phyloP scores from a whole-genome alignment of 2,113 vertebrate genomes.

The Pogona vitticeps region DNA sequence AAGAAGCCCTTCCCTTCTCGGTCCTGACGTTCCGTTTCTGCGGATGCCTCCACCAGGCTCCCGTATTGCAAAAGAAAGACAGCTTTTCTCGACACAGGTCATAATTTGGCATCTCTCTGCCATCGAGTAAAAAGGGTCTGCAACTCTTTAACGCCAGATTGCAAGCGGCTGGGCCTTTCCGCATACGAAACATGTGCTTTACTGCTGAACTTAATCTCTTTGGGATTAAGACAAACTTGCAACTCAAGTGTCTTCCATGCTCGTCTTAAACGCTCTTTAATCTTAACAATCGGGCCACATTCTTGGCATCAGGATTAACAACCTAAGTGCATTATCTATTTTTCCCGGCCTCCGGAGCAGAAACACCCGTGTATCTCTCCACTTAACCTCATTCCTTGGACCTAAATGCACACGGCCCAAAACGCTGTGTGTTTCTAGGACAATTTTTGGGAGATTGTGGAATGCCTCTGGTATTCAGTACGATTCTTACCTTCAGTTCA shows the following conservation, averaged over 20 bases:
- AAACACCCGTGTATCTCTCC: neutral
- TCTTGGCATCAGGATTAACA: constrained; percentile 35
- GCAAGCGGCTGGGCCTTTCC: too few relatives aligned
- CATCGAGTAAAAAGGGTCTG: too few relatives aligned
- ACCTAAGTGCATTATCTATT: neutral
- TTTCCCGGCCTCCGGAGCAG: neutral
- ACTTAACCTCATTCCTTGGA: neutral
- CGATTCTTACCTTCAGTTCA: constrained; percentile 48
- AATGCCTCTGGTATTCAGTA: constrained; percentile 63
- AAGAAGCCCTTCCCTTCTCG: too few relatives aligned
- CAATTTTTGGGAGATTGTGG: constrained; percentile 1
- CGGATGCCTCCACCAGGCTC: too few relatives aligned
- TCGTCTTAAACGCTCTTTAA: constrained; percentile 43
- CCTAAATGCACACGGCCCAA: constrained; percentile 19
- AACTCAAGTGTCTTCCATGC: neutral
- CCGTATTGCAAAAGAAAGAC: too few relatives aligned
- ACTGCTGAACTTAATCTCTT: constrained; percentile 31
- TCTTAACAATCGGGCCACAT: neutral
- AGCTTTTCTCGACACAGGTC: too few relatives aligned
- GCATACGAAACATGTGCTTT: neutral
- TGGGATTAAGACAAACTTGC: constrained; percentile 52
- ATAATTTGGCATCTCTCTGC: too few relatives aligned
- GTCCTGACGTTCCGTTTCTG: too few relatives aligned
- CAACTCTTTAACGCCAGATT: too few relatives aligned
- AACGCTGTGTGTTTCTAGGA: constrained; percentile 37